Base-by-base conservation (phyloP, 1,140 invertebrate species). In the Portunus trituberculatus region DNA sequence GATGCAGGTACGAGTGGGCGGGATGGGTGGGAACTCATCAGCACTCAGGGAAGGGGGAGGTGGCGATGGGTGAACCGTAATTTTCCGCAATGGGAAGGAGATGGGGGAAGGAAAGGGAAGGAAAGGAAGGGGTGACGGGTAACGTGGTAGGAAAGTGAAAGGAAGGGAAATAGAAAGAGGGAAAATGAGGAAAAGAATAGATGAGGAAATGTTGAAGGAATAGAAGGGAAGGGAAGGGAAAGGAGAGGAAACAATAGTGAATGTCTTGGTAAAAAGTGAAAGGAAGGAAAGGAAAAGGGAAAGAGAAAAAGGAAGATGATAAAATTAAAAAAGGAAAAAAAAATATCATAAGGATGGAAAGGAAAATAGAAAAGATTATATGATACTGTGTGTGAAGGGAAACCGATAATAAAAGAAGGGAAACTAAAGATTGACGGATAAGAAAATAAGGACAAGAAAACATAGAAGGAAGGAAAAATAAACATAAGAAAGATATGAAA, bases 21-120 rank as follows among this genome's bases (percentile, higher is more conserved):
- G 92, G 48, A 14, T 93, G 92, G 92, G 92, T 59, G 92, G 46
- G 82, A 87, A 84, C 92, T 93, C 92, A 93, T 93, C 92, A 93
- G 92, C 92, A 59, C 45, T 52, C 28, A 16, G 7, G 92, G 45
- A 29, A 0, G 90, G 90, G 90, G 92, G n/a, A 48, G 46, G 84
- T 20, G 45, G n/a, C n/a, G 16, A 45, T 0, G 83, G 46, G 83
- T 4, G 83, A 16, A 48, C 14, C 29, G 14, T 28, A 76, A 91
- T 91, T 91, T 91, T 91, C 59, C 90, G 90, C 90, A 32, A 0
- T 7, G 8, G 45, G 7, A 29, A 48, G 32, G 20, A 1, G 0
- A 39, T n/a, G 76, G 39, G 39, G 45, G 83, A 86, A 25, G 39
- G 28, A n/a, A 31, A n/a, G 0, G 25, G 82, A 46, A 83, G 25